Evolutionary conservation across 1,140 invertebrate species (phyloP).

Genomic region (Scaptomyza hsui): DNA sequence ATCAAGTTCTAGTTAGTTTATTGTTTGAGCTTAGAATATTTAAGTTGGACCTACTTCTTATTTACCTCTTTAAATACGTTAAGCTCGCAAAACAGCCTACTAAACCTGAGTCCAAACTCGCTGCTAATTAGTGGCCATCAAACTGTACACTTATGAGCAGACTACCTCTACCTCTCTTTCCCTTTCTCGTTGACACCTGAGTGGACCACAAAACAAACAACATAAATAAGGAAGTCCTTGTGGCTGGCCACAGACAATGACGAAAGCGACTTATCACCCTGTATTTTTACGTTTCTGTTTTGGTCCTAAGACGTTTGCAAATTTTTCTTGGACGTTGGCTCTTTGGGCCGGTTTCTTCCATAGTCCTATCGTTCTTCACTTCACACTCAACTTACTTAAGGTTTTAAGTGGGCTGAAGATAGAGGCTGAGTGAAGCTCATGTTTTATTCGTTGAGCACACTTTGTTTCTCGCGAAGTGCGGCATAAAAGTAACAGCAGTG

Average conservation of each 20-base stretch:
- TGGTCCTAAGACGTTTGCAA: not conserved
- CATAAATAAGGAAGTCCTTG: constrained; percentile 44
- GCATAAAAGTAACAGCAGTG: constrained; percentile 52
- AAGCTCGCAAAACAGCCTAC: constrained; percentile 12
- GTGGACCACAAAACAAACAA: constrained; percentile 41
- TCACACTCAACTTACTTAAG: constrained; percentile 55
- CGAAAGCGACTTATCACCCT: constrained; percentile 20
- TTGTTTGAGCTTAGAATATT: no score
- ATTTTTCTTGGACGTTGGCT: constrained; percentile 7
- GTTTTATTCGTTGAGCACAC: constrained; percentile 71
- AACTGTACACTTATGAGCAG: constrained; percentile 37
- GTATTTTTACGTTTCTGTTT: constrained; percentile 34
- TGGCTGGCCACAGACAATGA: constrained; percentile 29
- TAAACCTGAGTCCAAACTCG: not conserved
- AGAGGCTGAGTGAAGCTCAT: constrained; percentile 51
- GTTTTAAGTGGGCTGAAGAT: constrained; percentile 43
- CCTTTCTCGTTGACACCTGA: constrained; percentile 10
- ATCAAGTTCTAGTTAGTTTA: no score
- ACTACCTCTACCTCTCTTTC: not conserved
- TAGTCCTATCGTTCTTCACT: constrained; percentile 31
- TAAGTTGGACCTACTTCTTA: no score
- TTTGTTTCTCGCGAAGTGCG: constrained; percentile 63
- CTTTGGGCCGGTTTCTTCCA: not conserved
- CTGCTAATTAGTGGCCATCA: constrained; percentile 60
- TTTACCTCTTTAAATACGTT: not conserved